A percentile compares a stretch with the other conserved stretches of the same genome.
Evolutionary conservation across 2,888 invertebrate species (phyloP).

Genomic region (Yponomeuta sedellus): DNA sequence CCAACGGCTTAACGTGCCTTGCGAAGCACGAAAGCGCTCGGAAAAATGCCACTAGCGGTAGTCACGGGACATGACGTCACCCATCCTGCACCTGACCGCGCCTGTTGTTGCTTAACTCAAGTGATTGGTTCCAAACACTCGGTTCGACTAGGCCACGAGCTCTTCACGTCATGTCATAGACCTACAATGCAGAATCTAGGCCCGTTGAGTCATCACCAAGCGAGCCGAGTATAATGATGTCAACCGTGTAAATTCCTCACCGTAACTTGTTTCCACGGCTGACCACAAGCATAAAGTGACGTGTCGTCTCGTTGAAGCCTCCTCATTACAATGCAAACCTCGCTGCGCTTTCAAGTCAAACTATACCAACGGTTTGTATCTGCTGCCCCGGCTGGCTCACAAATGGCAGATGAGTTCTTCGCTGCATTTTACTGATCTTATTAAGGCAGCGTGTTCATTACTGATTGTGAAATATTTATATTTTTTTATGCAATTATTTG

Average conservation of each 20-base stretch:
- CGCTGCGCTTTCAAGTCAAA: neutral
- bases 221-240: neutral
- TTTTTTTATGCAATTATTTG: too few species aligned
- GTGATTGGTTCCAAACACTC: too few species aligned
- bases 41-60: too few species aligned
- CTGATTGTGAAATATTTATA: too few species aligned
- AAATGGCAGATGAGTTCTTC: neutral
- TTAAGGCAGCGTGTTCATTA: neutral
- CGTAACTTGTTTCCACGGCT: constrained; percentile 1
- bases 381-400: neutral
- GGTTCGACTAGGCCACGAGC: too few species aligned
- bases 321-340: neutral
- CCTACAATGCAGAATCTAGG: too few species aligned
- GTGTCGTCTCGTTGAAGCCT: neutral
- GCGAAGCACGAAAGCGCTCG: too few species aligned
- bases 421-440: neutral
- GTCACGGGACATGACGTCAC: too few species aligned
- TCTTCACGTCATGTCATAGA: too few species aligned
- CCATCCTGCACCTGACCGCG: too few species aligned
- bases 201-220: neutral
- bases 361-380: neutral
- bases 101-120: too few species aligned
- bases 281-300: neutral
- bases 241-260: neutral
- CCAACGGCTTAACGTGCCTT: too few species aligned